phyloP scores from a whole-genome alignment of 2,797 vertebrate species.

The Paramormyrops hopkinsi region DNA sequence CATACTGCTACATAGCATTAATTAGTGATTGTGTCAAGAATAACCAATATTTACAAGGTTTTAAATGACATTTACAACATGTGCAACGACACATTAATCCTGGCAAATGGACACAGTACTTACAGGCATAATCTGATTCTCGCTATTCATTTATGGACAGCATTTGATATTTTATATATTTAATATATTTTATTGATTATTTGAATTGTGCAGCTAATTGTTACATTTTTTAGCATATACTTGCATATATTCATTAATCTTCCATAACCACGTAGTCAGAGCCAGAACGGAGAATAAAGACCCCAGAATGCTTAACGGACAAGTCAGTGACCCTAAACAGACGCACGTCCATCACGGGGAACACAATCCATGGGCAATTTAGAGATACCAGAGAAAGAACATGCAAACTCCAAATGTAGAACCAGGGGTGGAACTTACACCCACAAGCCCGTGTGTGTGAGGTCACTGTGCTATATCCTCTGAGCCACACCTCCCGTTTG shows the following conservation, averaged over 20 bases:
- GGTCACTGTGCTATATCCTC: not conserved
- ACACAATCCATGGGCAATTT: not conserved
- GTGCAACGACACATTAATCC: not conserved
- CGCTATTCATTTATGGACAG: not conserved
- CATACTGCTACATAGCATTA: not conserved
- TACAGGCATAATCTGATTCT: not conserved
- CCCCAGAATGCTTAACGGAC: not conserved
- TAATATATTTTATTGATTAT: too few species aligned
- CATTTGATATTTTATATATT: too few species aligned
- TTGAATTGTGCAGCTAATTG: not conserved
- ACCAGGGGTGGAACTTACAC: not conserved
- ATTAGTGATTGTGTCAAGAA: not conserved
- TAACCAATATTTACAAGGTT: not conserved
- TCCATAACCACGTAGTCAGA: not conserved
- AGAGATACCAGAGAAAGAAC: not conserved
- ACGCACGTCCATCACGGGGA: not conserved
- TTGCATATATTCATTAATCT: not conserved
- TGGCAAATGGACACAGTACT: not conserved
- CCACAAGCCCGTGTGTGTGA: not conserved
- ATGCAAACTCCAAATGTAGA: not conserved
- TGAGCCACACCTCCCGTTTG: not conserved
- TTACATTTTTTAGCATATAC: not conserved
- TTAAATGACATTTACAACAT: not conserved
- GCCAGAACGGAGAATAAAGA: not conserved
- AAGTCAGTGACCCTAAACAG: not conserved